These are phyloP conservation scores for Hestina assimilis DNA, from an alignment of 1,140 invertebrate genomes.

Conservation along the genomic window DNA sequence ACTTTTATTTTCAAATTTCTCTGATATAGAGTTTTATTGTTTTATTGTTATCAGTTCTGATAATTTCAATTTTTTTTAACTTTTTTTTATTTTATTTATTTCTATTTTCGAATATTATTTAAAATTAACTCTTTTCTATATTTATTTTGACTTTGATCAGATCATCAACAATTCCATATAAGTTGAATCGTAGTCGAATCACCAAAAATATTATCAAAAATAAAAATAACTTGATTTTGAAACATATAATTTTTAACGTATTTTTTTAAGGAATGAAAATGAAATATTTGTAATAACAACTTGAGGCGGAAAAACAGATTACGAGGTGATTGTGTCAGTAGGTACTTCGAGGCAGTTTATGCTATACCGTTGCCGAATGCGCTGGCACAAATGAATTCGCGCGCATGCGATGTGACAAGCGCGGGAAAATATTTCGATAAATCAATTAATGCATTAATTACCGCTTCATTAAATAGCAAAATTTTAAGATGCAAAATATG, in stretches of 20 bases:
- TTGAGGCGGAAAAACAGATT: conserved; percentile 22
- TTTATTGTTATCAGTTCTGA: too few species aligned
- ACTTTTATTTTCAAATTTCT: too few species aligned
- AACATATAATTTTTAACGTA: background rate
- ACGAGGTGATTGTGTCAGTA: conserved; percentile 16
- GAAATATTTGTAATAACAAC: background rate
- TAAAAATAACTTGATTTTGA: background rate
- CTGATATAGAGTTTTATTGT: too few species aligned
- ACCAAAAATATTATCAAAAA: background rate
- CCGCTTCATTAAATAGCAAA: background rate
- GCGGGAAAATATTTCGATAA: conserved; percentile 38
- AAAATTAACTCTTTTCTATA: too few species aligned
- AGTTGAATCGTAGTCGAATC: background rate
- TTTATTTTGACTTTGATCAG: too few species aligned
- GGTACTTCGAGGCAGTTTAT: conserved; percentile 42
- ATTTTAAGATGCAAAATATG: background rate
- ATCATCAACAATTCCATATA: background rate
- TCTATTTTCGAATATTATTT: too few species aligned
- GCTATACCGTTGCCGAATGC: conserved; percentile 46
- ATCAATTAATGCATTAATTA: background rate
- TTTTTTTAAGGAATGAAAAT: background rate
- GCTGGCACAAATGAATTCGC: conserved; percentile 49
- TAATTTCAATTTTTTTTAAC: too few species aligned
- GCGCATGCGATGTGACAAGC: conserved; percentile 34
- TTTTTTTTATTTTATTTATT: too few species aligned